Evolutionary conservation across 2,797 vertebrate genomes (phyloP), one percentile per base, ranked within the genome.

Genomic region (Tokudaia tokunoshimensis): DNA sequence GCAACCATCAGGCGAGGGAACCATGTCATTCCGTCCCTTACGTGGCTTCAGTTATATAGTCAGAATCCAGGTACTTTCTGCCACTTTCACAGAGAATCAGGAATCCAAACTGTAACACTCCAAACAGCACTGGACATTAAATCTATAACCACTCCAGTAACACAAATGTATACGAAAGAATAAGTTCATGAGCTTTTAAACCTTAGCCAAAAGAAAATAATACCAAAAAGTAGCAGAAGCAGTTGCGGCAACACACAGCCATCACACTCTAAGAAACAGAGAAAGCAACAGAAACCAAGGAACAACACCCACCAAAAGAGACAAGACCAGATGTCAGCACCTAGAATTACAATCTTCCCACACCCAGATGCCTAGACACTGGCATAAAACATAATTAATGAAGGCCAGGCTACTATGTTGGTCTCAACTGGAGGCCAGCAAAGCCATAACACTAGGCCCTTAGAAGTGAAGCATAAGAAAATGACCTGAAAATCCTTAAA

Each of bases 171-270:
- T 10, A 67, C 31, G 41, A 37, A 94, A 65, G 34, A 84, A 74
- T 91, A 74, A 50, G 9, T 72, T 74, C 78, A 67, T 13, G 11
- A 70, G 57, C 41, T n/a, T 55, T 94, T 88, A 89, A 96, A 86
- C 12, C n/a, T 22, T 63, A 57, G 34, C 34, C 3, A 17, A 12
- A 74, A 87, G 17, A 37, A 44, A 55, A 95, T 41, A 76, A 70
- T 57, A 61, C 1, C 17, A 47, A 70, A 87, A 67, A 37, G 15
- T 4, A 55, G 19, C 31, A n/a, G 17, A 55, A 74, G 15, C 52
- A 74, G 8, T 31, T 74, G 14, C 10, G 37, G 72, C 37, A 44
- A 75, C 34, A 44, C 20, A 24, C 20, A 44, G 37, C 4, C 34
- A 75, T 41, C 20, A 75, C 22, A 75, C 37, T 74, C 37, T 75